Conservation (phyloP, 2,113 vertebrate genomes). For the Callaeas wilsoni region DNA sequence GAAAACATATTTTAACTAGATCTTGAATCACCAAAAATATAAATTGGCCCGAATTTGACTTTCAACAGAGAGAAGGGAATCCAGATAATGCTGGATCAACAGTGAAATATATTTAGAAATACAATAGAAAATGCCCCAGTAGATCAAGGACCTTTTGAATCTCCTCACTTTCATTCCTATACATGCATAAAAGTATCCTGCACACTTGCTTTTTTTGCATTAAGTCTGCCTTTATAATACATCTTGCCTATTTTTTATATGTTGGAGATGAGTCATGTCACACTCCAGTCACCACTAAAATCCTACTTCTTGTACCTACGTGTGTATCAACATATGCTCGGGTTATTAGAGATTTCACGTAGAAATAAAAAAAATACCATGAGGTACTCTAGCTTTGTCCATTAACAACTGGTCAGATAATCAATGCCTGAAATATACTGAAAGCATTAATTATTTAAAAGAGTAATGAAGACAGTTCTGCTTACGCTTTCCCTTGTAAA, state of each 20-base stretch:
- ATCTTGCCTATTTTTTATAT: constrained; percentile 6
- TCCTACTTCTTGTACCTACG: constrained; percentile 23
- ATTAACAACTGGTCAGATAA: constrained; percentile 21
- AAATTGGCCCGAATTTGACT: not conserved
- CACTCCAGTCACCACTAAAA: constrained; percentile 36
- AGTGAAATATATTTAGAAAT: not conserved
- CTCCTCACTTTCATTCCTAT: not conserved
- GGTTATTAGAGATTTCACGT: constrained; percentile 22
- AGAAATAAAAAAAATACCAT: not conserved
- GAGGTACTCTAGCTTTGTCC: not conserved
- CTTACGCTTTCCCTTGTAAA: not conserved
- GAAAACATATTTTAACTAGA: not conserved
- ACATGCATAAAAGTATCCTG: not conserved
- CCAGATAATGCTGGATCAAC: not conserved
- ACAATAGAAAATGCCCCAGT: not conserved
- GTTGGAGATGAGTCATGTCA: constrained; percentile 45
- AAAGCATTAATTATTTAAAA: constrained; percentile 34
- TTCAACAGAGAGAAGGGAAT: not conserved
- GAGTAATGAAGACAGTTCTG: not conserved
- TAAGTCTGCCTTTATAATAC: constrained; percentile 7
- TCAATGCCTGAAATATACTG: constrained; percentile 12
- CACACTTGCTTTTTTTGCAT: not conserved
- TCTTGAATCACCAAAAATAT: not conserved
- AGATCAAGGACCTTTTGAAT: not conserved
- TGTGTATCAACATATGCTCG: constrained; percentile 25